A percentile compares a stretch with the other conserved stretches of the same genome.
Conservation (phyloP, 2,888 invertebrate genomes). For the Aproaerema taeniolella region DNA sequence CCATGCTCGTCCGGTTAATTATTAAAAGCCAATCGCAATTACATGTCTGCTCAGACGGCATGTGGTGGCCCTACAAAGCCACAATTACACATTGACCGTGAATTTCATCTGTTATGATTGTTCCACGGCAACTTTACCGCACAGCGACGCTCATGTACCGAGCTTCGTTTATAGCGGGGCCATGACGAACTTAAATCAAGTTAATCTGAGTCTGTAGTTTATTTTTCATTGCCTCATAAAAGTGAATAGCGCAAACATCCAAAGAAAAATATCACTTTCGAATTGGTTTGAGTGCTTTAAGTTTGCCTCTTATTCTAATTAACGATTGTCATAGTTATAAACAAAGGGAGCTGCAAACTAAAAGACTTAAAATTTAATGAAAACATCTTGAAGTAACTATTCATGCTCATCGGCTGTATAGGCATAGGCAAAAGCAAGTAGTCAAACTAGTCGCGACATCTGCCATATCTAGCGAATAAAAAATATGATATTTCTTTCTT, state of each 20-base stretch:
- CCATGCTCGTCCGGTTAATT: constrained; percentile 32
- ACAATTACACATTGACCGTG: constrained; percentile 32
- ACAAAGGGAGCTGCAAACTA: too few species aligned
- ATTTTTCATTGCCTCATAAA: too few species aligned
- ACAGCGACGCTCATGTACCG: not conserved
- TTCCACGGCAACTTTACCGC: constrained; percentile 13
- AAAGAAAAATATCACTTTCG: too few species aligned
- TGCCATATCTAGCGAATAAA: constrained; percentile 26
- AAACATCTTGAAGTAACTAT: constrained; percentile 6
- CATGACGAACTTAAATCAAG: constrained; percentile 1
- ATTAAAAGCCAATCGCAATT: constrained; percentile 40
- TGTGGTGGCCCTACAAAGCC: constrained; percentile 34
- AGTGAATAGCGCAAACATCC: too few species aligned
- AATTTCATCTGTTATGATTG: constrained; percentile 44
- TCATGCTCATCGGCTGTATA: constrained; percentile 4
- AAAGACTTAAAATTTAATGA: constrained; percentile 2
- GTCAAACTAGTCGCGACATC: constrained; percentile 32
- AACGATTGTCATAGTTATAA: too few species aligned
- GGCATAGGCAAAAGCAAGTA: constrained; percentile 14
- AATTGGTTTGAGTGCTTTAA: too few species aligned
- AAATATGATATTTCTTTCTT: constrained; percentile 12
- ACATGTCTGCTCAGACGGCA: constrained; percentile 30
- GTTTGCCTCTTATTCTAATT: too few species aligned
- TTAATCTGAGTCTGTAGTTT: too few species aligned
- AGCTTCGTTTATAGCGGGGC: constrained; percentile 1